These are phyloP conservation scores for Sylvia borin DNA, from an alignment of 2,797 vertebrate genomes.

Conservation along the genomic window DNA sequence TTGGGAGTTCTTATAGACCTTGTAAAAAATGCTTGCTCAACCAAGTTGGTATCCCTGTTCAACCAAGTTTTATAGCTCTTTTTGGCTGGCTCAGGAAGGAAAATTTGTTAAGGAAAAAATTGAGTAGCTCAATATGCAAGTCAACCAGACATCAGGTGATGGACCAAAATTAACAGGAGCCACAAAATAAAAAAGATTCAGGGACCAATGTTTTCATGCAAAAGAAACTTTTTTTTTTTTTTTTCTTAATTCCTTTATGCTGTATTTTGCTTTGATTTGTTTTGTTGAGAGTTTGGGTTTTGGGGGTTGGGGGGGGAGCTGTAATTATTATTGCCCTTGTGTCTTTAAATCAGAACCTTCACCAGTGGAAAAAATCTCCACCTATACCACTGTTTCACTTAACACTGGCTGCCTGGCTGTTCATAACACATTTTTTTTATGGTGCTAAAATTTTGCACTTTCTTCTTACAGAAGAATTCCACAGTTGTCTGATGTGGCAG, in stretches of 20 bases:
- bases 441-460: neutral
- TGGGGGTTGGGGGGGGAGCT: neutral
- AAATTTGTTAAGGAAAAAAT: neutral
- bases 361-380: neutral
- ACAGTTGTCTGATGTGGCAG: neutral
- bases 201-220: neutral
- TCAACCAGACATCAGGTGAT: neutral
- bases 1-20: neutral
- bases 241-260: neutral
- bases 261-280: neutral
- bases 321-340: neutral
- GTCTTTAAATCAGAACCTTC: neutral
- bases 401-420: neutral
- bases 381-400: fast-evolving
- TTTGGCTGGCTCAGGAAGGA: neutral
- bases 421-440: neutral
- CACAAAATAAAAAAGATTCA: neutral
- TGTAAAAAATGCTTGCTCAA: fast-evolving
- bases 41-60: neutral
- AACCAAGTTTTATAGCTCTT: neutral
- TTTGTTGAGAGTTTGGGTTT: neutral
- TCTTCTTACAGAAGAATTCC: neutral
- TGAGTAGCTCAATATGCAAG: neutral
- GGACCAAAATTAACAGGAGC: neutral
- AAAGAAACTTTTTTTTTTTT: neutral